Percentiles rank a stretch among this genome's conserved stretches.
Conservation (phyloP, 2,888 invertebrate genomes). For the Eilema griseolum region DNA sequence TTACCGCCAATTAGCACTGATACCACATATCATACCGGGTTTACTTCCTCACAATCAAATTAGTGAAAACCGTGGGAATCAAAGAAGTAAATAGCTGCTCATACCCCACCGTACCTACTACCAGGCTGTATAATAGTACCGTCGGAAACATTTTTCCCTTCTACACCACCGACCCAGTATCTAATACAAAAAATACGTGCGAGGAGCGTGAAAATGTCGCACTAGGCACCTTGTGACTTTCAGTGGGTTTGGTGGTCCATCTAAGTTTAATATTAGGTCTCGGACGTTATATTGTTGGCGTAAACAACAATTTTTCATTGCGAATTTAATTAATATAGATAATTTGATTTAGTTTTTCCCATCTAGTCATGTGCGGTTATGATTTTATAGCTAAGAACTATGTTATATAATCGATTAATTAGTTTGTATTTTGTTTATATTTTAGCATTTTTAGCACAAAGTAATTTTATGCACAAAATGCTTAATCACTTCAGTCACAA, state of each 20-base stretch:
- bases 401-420: constrained; percentile 27
- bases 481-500: constrained; percentile 32
- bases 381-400: constrained; percentile 37
- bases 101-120: too few relatives aligned
- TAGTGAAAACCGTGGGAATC: background rate
- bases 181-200: too few relatives aligned
- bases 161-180: too few relatives aligned
- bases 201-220: background rate
- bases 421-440: constrained; percentile 36
- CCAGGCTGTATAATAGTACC: too few relatives aligned
- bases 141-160: too few relatives aligned
- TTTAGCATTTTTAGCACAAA: constrained; percentile 49
- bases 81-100: too few relatives aligned
- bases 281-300: background rate
- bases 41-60: too few relatives aligned
- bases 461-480: constrained; percentile 56
- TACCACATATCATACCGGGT: too few relatives aligned
- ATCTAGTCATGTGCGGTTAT: constrained; percentile 51
- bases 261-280: background rate
- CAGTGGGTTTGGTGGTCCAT: background rate
- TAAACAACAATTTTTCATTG: background rate
- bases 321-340: constrained; percentile 12
- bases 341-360: constrained; percentile 14
- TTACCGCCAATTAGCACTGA: background rate
- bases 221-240: background rate